phyloP scores from a whole-genome alignment of 1,140 invertebrate species.

The Coptotermes formosanus region DNA sequence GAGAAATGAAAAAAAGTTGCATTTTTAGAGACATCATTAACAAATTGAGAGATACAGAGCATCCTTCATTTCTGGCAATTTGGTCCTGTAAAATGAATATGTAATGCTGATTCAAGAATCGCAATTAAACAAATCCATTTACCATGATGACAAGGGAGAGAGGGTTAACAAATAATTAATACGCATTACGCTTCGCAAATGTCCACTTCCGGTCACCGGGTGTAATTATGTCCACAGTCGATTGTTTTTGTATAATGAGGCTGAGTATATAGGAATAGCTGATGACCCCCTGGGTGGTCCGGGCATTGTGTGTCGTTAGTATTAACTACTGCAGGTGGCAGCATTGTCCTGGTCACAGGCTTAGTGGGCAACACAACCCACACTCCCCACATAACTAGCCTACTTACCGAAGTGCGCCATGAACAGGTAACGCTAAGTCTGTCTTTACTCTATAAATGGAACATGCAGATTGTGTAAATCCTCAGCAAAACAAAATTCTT shows the following conservation, averaged over 20 bases:
- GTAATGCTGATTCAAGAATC: not conserved
- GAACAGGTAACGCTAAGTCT: too few relatives aligned
- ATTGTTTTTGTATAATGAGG: slow-evolving; percentile 17
- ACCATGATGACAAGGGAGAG: not conserved
- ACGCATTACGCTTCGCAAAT: not conserved
- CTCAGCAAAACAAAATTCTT: too few relatives aligned
- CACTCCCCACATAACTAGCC: too few relatives aligned
- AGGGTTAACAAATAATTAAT: not conserved
- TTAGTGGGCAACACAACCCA: too few relatives aligned
- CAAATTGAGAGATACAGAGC: too few relatives aligned
- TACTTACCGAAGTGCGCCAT: too few relatives aligned
- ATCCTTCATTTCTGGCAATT: not conserved
- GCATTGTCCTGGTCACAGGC: not conserved
- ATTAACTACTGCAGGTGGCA: not conserved
- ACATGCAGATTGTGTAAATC: too few relatives aligned
- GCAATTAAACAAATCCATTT: not conserved
- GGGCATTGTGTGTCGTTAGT: not conserved
- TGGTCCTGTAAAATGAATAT: not conserved
- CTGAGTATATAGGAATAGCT: too few relatives aligned
- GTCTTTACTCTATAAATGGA: too few relatives aligned
- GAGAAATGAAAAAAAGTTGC: too few relatives aligned
- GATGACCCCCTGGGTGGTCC: too few relatives aligned
- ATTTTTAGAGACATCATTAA: too few relatives aligned
- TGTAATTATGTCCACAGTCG: not conserved
- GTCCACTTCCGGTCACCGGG: not conserved